Conservation (phyloP, 2,113 vertebrate genomes). For the Orientallactaga bullata region DNA sequence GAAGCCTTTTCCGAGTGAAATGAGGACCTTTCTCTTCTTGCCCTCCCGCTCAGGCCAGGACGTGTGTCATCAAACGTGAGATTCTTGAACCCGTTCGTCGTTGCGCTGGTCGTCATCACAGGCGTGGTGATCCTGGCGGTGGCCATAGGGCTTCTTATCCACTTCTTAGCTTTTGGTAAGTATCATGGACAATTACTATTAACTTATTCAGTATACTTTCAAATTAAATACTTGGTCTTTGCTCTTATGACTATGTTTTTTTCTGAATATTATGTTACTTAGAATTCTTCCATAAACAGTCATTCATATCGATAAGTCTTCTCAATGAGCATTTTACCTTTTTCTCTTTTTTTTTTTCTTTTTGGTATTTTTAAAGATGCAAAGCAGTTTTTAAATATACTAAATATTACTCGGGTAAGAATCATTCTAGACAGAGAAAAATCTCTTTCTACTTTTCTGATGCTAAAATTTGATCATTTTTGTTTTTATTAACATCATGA, state of each 20-base stretch:
- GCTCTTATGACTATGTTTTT: background rate
- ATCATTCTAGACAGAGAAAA: background rate
- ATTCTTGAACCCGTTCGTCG: conserved; percentile 83
- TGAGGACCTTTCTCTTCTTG: background rate
- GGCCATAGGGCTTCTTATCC: conserved; percentile 80
- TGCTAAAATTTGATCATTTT: background rate
- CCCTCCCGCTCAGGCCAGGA: conserved; percentile 59
- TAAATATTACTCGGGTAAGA: background rate
- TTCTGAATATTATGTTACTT: conserved; percentile 1
- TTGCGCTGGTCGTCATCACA: conserved; percentile 75
- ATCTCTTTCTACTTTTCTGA: background rate
- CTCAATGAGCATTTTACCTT: background rate
- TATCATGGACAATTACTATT: conserved; percentile 4
- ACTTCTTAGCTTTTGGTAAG: conserved; percentile 87
- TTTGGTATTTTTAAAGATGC: background rate
- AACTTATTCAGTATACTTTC: background rate
- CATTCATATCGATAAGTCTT: background rate
- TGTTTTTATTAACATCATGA: background rate
- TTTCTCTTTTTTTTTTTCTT: background rate
- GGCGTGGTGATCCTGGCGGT: conserved; percentile 79
- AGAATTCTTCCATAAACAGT: background rate
- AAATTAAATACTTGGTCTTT: background rate
- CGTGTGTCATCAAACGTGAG: conserved; percentile 65
- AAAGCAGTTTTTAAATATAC: background rate
- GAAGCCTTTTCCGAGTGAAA: background rate